Base-by-base conservation (phyloP, 2,113 vertebrate genomes). In the Caranx ignobilis region DNA sequence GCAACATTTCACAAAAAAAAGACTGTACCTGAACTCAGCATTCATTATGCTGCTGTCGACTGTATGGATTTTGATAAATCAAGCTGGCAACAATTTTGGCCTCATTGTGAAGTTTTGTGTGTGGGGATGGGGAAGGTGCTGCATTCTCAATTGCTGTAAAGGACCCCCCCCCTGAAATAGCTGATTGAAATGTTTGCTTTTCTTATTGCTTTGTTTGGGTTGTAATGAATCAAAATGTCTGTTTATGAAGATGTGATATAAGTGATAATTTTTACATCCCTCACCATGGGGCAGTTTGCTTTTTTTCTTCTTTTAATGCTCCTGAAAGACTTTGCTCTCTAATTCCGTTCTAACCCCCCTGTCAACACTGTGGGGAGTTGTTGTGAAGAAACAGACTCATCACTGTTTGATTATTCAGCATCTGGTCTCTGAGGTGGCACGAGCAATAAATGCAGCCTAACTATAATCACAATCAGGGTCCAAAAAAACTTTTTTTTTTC, bases 381-480 rank as follows among this genome's bases (percentile, higher is more conserved):
- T 62, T 59, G 13, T 62, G 26, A 81, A 85, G 67, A 41, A 69
- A 69, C 35, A 2, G 35, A 68, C 60, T 77, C 50, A 43, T 60
- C 37, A 43, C 16, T 45, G 61, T 78, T 79, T 72, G 63, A 77
- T 85, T 45, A 67, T 84, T 82, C 65, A 74, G 71, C 75, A 82
- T 85, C 77, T 80, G 79, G 69, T 89, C 84, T 88, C 82, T 81
- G 82, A 81, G 72, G 86, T 87, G 88, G 90, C 91, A 74, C 87
- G 64, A 93, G 91, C 91, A 93, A 92, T 93, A 94, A 92, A 86
- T 81, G 88, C 90, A 88, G 78, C 81, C 89, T 55, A 83, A 74
- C 71, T 88, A 77, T 78, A 81, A 81, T 76, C 76, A 68, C 79
- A 90, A 75, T 87, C 86, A 75, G 89, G 93, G 92, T 91, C 90